Evolutionary conservation across 2,888 invertebrate genomes (phyloP), one percentile per base, ranked within the genome.

Genomic region (Thecocarcelia acutangulata): DNA sequence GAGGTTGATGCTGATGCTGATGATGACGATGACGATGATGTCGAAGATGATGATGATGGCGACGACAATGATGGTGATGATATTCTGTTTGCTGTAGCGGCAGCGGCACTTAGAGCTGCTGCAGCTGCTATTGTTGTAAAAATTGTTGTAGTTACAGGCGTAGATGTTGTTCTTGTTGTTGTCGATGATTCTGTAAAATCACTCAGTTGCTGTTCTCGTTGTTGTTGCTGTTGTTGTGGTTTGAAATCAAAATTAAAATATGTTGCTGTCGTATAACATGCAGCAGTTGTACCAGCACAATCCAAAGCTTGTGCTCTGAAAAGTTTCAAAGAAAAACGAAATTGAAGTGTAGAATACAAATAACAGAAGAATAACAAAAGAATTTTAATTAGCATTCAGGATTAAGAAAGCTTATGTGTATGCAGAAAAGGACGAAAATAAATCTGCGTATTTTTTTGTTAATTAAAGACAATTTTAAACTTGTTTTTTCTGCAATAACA

Each of bases 61-160:
- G 68, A 50, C 54, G 73, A 69, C 56, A 74, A 80, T 74, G 63
- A 69, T 68, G 80, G 75, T 59, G 80, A 72, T 76, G 80, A 78
- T 82, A 78, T 82, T 82, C 78, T 82, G 82, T 82, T 82, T 78
- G 82, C 44, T 82, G 56, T 70, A 82, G 74, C 78, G 70, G 82
- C 82, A 82, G 82, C 82, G 58, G 78, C 82, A 82, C 82, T 75
- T 24, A 70, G 75, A 66, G 82, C 82, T 82, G 82, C 82, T 82
- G 82, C 82, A 75, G 82, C 82, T 82, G 78, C 82, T 58, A 75
- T 82, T 78, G 78, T 82, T 70, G 64, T 82, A 59, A 54, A 64
- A 74, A 82, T 77, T 66, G 44, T 82, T 56, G 77, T 58, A 40
- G 77, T 59, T 19, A 48, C 58, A 6, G 61, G 37, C 52, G 72